Base-by-base conservation (phyloP, 2,888 invertebrate genomes). In the Watsonalla binaria region DNA sequence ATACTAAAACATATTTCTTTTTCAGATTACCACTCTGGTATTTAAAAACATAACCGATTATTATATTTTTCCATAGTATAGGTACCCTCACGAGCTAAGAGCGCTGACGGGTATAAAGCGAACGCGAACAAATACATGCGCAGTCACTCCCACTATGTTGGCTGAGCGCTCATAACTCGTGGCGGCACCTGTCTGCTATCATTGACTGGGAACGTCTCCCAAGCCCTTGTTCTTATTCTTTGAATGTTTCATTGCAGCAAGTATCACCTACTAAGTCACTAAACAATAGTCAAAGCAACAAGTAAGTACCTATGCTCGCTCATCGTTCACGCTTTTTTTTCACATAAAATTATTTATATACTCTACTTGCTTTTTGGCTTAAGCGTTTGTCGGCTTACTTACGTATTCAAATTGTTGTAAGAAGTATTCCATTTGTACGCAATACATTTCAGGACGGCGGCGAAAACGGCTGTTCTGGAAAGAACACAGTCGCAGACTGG, bases 381-480 rank as follows among this genome's bases (percentile, higher is more conserved):
- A 59, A 59, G 71, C 73, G 58, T 68, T 64, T 67, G 65, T 57
- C 54, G 54, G 66, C 65, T 72, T 66, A 51, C 54, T 50, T 45
- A 9, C 46, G 48, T 46, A 4, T 11, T 8, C 15, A n/a, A n/a
- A 39, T 53, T 51, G 8, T 50, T 39, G 39, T 8, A 42, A 50
- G 24, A 24, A 24, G 37, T 37, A 6, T 37, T 37, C 37, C 42
- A 42, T 42, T 42, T 1, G 8, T 42, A n/a, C n/a, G 14, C 47
- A 53, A 48, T 61, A 50, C 15, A 48, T 75, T 79, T 60, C 77
- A 90, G 90, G 80, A 64, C 75, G 57, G 75, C 82, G 89, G 94
- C 88, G 7, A 94, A 95, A 11, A 42, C 42, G 82, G 93, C 94
- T n/a, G 92, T 94, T 82, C 68, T 90, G 47, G 90, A 90, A 63